Evolutionary conservation across 2,113 vertebrate species (phyloP).

Genomic region (Puntigrus tetrazona): DNA sequence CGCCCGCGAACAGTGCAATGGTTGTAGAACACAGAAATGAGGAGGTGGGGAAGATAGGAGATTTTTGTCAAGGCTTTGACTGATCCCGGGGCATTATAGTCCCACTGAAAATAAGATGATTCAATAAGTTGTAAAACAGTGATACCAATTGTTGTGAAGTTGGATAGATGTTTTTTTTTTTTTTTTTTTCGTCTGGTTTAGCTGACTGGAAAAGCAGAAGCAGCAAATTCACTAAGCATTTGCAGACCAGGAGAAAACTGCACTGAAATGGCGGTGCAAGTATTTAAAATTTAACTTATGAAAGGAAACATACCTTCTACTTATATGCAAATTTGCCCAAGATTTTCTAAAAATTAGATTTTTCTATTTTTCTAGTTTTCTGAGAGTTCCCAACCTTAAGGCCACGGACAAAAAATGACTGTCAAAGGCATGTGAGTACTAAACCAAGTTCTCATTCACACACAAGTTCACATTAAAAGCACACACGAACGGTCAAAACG

Average conservation of each 20-base stretch:
- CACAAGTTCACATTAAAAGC: too few species aligned
- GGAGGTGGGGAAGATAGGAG: neutral
- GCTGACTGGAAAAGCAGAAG: neutral
- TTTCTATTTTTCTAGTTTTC: too few species aligned
- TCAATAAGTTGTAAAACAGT: neutral
- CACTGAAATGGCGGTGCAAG: neutral
- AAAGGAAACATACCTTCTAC: neutral
- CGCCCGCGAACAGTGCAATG: neutral
- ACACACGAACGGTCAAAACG: too few species aligned
- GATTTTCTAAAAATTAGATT: too few species aligned
- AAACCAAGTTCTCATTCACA: too few species aligned
- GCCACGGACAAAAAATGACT: too few species aligned
- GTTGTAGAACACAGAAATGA: conserved; percentile 21
- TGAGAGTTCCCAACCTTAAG: too few species aligned
- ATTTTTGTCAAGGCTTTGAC: conserved; percentile 5
- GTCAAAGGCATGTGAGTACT: too few species aligned
- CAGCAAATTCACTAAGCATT: neutral
- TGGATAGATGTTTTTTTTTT: neutral
- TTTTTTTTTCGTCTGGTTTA: neutral
- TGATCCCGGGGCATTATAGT: neutral
- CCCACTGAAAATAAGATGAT: neutral
- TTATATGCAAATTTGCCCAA: neutral
- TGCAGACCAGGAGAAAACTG: neutral
- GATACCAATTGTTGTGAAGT: neutral
- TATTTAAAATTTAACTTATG: neutral